Base-by-base conservation (phyloP, 2,888 invertebrate genomes). In the Aphidius colemani region DNA sequence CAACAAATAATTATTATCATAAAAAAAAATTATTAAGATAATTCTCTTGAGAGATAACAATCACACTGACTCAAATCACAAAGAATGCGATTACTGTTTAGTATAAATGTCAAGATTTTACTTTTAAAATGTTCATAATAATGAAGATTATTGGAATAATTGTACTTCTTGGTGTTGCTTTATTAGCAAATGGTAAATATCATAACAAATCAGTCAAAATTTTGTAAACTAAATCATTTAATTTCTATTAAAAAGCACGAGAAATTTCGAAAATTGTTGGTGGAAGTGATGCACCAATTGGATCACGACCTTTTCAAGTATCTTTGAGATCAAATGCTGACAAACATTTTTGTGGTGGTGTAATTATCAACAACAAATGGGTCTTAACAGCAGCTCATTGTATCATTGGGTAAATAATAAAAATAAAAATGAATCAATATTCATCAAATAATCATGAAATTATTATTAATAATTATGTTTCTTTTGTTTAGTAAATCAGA, bases 401-500 rank as follows among this genome's bases (percentile, higher is more conserved):
- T n/a, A 11, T 55, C 10, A 13, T 43, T 43, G 41, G 13, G 55
- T 55, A 43, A 55, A 43, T 55, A 40, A 48, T 13, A 10, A 48
- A 11, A 30, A 30, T 30, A 30, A 30, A 1, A 11, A 48, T 6
- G 13, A 7, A 13, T 7, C 0, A 48, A 2, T 11, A 7, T 10
- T 7, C 1, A 46, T 11, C 11, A 3, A 11, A 7, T 3, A 13
- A 18, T 18, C 13, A 18, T 1, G 13, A 48, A 48, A 7, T 6
- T 3, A 48, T 7, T 7, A 11, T 48, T 0, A 48, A 3, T 6
- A 8, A 39, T 44, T 44, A 59, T 10, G 6, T 49, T 30, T 41
- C 40, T 30, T 44, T 44, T 59, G 56, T 57, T 18, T 50, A 71
- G 71, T 5, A 50, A 66, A 65, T 18, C 7, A 9, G 39, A 63